A percentile compares a stretch with the other conserved stretches of the same genome.
Conservation (phyloP, 2,797 vertebrate species). For the Limosa lapponica region DNA sequence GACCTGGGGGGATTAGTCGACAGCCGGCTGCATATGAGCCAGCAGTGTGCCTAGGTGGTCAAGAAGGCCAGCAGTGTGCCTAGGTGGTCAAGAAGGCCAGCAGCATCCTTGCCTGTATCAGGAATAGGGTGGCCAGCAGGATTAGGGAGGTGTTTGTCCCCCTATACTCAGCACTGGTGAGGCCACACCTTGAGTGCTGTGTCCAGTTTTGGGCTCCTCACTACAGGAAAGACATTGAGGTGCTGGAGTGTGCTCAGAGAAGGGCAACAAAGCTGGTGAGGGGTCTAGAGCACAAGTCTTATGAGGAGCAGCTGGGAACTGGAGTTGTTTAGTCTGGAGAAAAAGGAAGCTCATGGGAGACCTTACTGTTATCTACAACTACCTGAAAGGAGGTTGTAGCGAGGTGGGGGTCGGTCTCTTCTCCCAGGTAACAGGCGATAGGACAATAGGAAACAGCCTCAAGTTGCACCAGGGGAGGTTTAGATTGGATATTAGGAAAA, state of each 20-base stretch:
- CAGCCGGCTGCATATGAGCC: not conserved
- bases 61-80: not conserved
- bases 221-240: not conserved
- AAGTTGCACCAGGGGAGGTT: not conserved
- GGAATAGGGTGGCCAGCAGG: not conserved
- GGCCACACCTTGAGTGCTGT: not conserved
- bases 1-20: not conserved
- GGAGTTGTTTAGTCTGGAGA: not conserved
- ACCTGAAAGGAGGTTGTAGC: not conserved
- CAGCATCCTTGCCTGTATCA: not conserved
- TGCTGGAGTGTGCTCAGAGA: not conserved
- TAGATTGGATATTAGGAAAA: not conserved
- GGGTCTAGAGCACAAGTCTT: not conserved
- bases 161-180: not conserved
- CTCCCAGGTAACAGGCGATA: not conserved
- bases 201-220: not conserved
- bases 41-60: not conserved
- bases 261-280: not conserved
- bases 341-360: not conserved
- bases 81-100: not conserved
- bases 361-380: not conserved
- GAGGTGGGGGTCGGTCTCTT: not conserved
- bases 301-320: not conserved
- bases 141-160: not conserved
- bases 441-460: not conserved